These are phyloP conservation scores for Eremobia ochroleuca DNA, from an alignment of 2,888 invertebrate species.

Conservation along the genomic window DNA sequence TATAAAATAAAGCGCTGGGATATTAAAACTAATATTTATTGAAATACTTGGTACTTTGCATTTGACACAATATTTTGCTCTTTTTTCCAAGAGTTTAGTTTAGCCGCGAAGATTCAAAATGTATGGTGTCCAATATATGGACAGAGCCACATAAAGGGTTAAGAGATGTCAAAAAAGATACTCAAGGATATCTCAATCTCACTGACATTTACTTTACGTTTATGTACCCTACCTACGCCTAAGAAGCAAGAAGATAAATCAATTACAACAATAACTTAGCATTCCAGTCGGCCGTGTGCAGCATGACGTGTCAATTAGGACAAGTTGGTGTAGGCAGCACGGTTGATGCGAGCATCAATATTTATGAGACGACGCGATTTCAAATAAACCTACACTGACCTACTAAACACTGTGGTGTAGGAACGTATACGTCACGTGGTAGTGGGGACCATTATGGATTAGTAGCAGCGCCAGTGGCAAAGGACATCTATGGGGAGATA, in stretches of 20 bases:
- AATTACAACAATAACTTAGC: constrained; percentile 58
- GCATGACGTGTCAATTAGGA: constrained; percentile 61
- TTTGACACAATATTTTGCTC: no score
- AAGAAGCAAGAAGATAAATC: constrained; percentile 39
- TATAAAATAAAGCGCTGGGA: no score
- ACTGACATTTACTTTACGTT: not conserved
- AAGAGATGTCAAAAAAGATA: not conserved
- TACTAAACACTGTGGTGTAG: constrained; percentile 43
- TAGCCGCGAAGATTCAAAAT: no score
- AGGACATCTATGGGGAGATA: not conserved
- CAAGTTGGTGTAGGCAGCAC: constrained; percentile 53
- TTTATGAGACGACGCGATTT: constrained; percentile 60
- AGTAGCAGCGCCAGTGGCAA: not conserved
- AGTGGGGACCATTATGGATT: not conserved
- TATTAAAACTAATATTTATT: no score
- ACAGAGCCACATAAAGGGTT: no score
- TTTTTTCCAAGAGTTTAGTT: no score
- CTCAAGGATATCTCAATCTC: not conserved
- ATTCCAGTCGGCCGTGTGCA: constrained; percentile 52
- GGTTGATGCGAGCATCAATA: constrained; percentile 63
- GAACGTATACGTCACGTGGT: not conserved
- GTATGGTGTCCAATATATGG: no score
- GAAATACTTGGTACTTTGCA: no score
- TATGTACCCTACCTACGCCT: constrained; percentile 16
- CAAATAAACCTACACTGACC: constrained; percentile 59